A percentile compares a stretch with the other conserved stretches of the same genome.
Evolutionary conservation across 2,888 invertebrate genomes (phyloP).

Genomic region (Stenodema calcarata): DNA sequence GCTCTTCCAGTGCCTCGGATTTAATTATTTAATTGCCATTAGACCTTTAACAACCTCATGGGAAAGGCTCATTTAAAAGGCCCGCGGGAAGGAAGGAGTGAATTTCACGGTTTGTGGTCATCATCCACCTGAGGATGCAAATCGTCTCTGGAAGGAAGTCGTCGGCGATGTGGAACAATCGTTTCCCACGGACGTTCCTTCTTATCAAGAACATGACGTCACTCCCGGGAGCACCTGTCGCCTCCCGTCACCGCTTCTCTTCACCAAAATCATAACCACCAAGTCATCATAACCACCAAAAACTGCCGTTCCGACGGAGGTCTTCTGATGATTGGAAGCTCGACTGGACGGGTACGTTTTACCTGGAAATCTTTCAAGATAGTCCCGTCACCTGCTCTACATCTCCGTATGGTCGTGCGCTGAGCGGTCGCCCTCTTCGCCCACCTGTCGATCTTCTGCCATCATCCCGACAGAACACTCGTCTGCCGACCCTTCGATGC

Average conservation of each 20-base stretch:
- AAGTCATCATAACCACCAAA: no score
- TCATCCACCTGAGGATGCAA: constrained; percentile 6
- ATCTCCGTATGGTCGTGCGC: not conserved
- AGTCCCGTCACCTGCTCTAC: not conserved
- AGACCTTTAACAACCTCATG: not conserved
- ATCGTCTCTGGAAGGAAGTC: not conserved
- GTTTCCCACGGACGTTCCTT: not conserved
- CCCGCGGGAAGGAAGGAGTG: not conserved
- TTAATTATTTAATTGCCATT: not conserved
- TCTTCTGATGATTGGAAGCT: not conserved
- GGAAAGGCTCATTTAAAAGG: not conserved
- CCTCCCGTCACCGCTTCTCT: not conserved
- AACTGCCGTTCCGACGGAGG: not conserved
- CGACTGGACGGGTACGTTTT: not conserved
- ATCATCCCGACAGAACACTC: not conserved
- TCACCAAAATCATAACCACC: no score
- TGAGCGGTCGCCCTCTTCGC: not conserved
- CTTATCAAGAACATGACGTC: constrained; percentile 1
- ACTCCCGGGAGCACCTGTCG: not conserved
- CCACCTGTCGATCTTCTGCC: no score
- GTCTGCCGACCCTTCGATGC: no score
- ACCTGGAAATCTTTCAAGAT: not conserved
- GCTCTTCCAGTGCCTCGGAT: not conserved
- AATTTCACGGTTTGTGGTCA: not conserved
- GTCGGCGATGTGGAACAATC: not conserved